Percentiles rank a stretch among this genome's conserved stretches.
Conservation (phyloP, 2,888 invertebrate species). For the Clivina fossor region DNA sequence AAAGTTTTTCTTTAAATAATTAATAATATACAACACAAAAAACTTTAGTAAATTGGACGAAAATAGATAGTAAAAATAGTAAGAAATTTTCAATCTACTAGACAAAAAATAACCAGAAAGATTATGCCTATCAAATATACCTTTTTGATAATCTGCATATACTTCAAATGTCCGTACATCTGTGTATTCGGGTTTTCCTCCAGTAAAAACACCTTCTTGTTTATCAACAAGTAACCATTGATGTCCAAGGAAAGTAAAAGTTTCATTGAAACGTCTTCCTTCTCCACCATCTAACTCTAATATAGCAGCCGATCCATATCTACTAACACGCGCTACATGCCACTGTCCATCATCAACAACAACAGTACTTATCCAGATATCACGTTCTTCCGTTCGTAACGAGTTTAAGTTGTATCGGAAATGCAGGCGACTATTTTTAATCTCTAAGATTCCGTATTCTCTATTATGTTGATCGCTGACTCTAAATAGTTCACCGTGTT, state of each 20-base stretch:
- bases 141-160: slow-evolving; percentile 92
- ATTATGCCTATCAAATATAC: slow-evolving; percentile 55
- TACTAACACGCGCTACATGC: slow-evolving; percentile 90
- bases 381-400: slow-evolving; percentile 83
- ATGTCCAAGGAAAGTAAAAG: slow-evolving; percentile 86
- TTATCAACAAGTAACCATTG: slow-evolving; percentile 92
- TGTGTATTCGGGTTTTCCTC: slow-evolving; percentile 93
- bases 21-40: no score
- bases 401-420: slow-evolving; percentile 94
- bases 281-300: slow-evolving; percentile 94
- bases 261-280: slow-evolving; percentile 90
- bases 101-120: no score
- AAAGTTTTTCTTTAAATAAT: no score
- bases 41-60: no score
- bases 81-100: no score
- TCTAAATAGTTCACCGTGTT: slow-evolving; percentile 89
- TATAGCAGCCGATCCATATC: slow-evolving; percentile 91
- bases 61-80: no score
- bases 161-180: slow-evolving; percentile 93
- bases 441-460: slow-evolving; percentile 89
- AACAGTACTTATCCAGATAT: slow-evolving; percentile 86
- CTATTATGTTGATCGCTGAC: slow-evolving; percentile 94
- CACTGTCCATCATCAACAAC: slow-evolving; percentile 95
- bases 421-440: slow-evolving; percentile 85
- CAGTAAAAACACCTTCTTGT: slow-evolving; percentile 93